A percentile compares a stretch with the other conserved stretches of the same genome.
phyloP scores from a whole-genome alignment of 1,140 invertebrate species.

The Drosophila serrata region DNA sequence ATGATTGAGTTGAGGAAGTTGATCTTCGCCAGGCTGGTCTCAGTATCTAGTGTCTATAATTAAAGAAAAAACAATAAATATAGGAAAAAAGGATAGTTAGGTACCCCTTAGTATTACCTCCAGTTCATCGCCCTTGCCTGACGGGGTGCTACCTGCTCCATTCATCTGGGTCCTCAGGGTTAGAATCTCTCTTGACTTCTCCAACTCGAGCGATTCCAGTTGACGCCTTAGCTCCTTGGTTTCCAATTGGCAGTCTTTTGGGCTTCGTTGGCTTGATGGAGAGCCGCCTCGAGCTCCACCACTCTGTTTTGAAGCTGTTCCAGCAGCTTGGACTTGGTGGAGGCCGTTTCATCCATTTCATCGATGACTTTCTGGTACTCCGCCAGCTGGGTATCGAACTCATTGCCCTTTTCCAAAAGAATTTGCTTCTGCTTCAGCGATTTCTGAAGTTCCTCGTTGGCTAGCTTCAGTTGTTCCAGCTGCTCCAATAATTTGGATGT shows the following conservation, averaged over 20 bases:
- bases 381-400: slow-evolving; percentile 50
- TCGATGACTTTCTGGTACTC: slow-evolving; percentile 79
- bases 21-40: slow-evolving; percentile 88
- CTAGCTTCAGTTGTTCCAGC: slow-evolving; percentile 12
- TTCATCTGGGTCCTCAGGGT: slow-evolving; percentile 53
- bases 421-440: slow-evolving; percentile 35
- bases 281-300: slow-evolving; percentile 51
- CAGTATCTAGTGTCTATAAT: slow-evolving; percentile 47
- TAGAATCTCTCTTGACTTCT: slow-evolving; percentile 69
- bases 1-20: slow-evolving; percentile 98
- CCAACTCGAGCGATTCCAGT: slow-evolving; percentile 53
- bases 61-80: background rate
- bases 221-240: slow-evolving; percentile 54
- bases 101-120: slow-evolving; percentile 29
- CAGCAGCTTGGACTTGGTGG: slow-evolving; percentile 40
- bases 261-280: slow-evolving; percentile 40
- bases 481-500: slow-evolving; percentile 24
- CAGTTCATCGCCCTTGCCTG: slow-evolving; percentile 4
- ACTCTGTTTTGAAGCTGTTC: slow-evolving; percentile 51
- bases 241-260: slow-evolving; percentile 49
- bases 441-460: slow-evolving; percentile 17
- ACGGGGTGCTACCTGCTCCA: slow-evolving; percentile 2
- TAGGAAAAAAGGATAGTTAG: accelerated
- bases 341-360: slow-evolving; percentile 72
- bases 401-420: slow-evolving; percentile 56